Conservation (phyloP, 2,113 vertebrate genomes). For the Istiophorus platypterus region DNA sequence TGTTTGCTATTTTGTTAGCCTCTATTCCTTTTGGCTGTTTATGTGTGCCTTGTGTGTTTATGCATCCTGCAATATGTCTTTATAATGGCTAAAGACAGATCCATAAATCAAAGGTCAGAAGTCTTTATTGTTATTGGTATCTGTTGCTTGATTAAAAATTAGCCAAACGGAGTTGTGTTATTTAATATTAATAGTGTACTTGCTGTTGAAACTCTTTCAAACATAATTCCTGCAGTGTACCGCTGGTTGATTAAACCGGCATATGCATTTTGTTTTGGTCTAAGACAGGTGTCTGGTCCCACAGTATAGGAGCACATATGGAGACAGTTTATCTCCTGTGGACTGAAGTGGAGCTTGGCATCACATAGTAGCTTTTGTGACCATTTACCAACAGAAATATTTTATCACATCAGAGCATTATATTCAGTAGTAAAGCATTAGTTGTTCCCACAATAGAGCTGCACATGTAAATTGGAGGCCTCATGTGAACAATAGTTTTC, state of each 20-base stretch:
- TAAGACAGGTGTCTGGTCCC: conserved; percentile 15
- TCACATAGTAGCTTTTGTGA: conserved; percentile 6
- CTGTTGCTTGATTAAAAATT: not conserved
- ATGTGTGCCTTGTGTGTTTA: not conserved
- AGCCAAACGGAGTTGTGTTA: conserved; percentile 12
- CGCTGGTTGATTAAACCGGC: not conserved
- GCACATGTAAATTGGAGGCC: not conserved
- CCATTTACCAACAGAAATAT: not conserved
- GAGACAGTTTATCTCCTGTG: conserved; percentile 31
- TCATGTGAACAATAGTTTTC: conserved; percentile 11
- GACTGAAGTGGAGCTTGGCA: conserved; percentile 2
- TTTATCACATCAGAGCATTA: not conserved
- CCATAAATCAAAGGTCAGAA: conserved; percentile 5
- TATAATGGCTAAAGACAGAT: not conserved
- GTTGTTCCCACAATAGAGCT: conserved; percentile 1
- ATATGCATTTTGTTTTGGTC: conserved; percentile 21
- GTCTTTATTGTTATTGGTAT: not conserved
- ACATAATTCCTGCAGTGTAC: not conserved
- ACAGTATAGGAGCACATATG: conserved; percentile 29
- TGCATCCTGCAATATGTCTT: not conserved
- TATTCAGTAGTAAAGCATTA: not conserved
- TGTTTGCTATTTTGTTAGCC: not conserved
- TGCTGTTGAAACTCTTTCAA: not conserved
- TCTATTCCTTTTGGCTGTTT: not conserved
- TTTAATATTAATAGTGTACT: conserved; percentile 3